Base-by-base conservation (phyloP, 2,888 invertebrate genomes). In the Hermaeophaga mercurialis region DNA sequence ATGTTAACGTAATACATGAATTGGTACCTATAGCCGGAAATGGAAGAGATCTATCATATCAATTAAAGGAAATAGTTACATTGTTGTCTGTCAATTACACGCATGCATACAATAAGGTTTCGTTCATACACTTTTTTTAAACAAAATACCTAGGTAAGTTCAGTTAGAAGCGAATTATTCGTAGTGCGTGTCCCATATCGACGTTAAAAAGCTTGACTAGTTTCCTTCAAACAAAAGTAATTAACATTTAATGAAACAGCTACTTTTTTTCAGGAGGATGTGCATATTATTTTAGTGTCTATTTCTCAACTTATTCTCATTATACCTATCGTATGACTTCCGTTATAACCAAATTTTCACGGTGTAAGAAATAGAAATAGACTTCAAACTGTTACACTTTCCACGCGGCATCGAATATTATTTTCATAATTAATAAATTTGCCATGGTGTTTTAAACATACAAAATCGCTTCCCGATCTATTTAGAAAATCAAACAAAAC, bases 21-120 rank as follows among this genome's bases (percentile, higher is more conserved):
- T 48, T 48, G 26, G 24, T 48, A 48, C 15, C 24, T 48, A 36
- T 39, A 9, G 36, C 48, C 22, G 48, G 48, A 49, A 39, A 49
- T 49, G 48, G 38, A 47, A 47, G 47, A 48, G 39, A 49, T 49
- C 24, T 38, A 49, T 49, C 47, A 47, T 22, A 47, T 47, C 48
- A 49, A 49, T 49, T 38, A 49, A 49, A 49, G 48, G 48, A 49
- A 49, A 49, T 49, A 49, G 39, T 3, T 26, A 26, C 14, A 43
- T 43, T 43, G 43, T 43, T 15, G 17, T 36, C 15, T 36, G 15
- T 36, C 36, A 36, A 36, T 22, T 22, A 22, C n/a, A n/a, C n/a
- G n/a, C n/a, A n/a, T n/a, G n/a, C n/a, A n/a, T n/a, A n/a, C n/a
- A n/a, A n/a, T n/a, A n/a, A n/a, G n/a, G n/a, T n/a, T n/a, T n/a